Evolutionary conservation across 2,888 invertebrate genomes (phyloP).

Genomic region (Limnephilus lunatus): DNA sequence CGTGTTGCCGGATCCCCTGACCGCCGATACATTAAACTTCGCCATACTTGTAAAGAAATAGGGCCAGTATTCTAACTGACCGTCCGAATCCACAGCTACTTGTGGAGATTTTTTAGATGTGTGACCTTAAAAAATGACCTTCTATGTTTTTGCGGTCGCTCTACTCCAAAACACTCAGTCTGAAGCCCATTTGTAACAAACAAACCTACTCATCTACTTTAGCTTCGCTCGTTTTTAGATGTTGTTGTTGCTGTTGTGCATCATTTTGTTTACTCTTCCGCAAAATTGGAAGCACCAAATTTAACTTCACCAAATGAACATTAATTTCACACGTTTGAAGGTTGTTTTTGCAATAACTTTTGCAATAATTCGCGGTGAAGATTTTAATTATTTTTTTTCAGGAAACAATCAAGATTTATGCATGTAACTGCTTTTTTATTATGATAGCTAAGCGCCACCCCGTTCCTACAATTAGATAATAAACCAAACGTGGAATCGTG

Average conservation of each 20-base stretch:
- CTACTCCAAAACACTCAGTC: neutral
- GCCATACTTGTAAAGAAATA: neutral
- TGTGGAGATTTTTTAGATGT: neutral
- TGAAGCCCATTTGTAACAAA: neutral
- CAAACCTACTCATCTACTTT: neutral
- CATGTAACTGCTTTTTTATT: neutral
- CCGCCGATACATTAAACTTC: neutral
- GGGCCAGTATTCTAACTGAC: neutral
- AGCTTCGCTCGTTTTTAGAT: neutral
- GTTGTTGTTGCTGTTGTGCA: neutral
- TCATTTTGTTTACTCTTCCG: neutral
- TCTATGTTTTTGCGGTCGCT: neutral
- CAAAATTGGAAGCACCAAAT: neutral
- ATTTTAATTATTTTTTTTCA: neutral
- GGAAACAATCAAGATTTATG: neutral
- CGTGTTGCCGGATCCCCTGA: constrained; percentile 4
- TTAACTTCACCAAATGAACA: neutral
- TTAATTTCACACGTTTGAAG: neutral
- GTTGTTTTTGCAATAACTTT: neutral
- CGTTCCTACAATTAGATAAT: neutral
- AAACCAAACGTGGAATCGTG: neutral
- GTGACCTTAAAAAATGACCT: constrained; percentile 2
- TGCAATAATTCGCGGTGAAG: neutral
- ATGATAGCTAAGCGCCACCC: neutral
- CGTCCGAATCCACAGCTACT: neutral